A percentile compares a stretch with the other conserved stretches of the same genome.
phyloP scores from a whole-genome alignment of 2,888 invertebrate species.

The Idaea aversata region DNA sequence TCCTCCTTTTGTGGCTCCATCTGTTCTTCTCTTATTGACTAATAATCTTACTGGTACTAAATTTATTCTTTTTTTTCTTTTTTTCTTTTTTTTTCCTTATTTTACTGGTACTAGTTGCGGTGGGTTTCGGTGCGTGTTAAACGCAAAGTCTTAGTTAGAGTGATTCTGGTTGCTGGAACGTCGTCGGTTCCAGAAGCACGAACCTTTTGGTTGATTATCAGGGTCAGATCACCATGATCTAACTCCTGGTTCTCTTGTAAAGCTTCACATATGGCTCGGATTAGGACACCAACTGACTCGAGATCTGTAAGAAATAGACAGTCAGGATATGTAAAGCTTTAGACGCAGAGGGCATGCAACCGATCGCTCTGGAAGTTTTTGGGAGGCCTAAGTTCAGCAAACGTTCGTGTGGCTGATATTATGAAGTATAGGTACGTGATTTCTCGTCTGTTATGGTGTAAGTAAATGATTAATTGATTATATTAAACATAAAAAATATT shows the following conservation, averaged over 20 bases:
- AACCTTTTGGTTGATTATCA: neutral
- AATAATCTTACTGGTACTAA: too few species aligned
- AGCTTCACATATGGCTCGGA: neutral
- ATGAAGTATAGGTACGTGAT: too few species aligned
- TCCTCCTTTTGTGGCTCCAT: too few species aligned
- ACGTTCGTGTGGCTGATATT: too few species aligned
- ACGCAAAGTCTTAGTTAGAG: neutral
- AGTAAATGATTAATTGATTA: too few species aligned
- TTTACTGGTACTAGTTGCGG: neutral
- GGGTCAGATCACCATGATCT: neutral
- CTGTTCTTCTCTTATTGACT: too few species aligned
- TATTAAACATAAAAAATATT: too few species aligned
- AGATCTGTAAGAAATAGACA: neutral
- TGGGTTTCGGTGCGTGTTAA: neutral
- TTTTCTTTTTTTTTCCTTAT: too few species aligned
- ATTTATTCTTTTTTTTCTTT: too few species aligned
- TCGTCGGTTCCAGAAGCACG: neutral
- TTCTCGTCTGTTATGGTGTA: too few species aligned
- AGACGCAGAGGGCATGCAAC: neutral
- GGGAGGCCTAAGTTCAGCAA: too few species aligned
- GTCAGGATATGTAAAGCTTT: neutral
- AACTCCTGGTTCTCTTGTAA: neutral
- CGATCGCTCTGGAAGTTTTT: too few species aligned
- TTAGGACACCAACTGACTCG: neutral
- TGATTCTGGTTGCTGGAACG: neutral